phyloP scores from a whole-genome alignment of 2,888 invertebrate species.

The Endotricha flammealis region DNA sequence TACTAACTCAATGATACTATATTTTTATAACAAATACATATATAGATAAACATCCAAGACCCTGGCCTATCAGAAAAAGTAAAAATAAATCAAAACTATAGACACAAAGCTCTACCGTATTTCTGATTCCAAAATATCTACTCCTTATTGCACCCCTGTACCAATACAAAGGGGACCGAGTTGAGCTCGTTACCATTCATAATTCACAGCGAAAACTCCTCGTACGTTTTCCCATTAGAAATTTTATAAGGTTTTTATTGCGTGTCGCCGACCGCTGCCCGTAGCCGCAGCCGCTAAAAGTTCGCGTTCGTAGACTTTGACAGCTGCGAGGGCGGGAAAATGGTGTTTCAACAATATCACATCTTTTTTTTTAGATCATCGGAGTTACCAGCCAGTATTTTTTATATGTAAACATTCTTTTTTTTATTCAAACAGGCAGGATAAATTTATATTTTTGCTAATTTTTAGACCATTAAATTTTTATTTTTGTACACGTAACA shows the following conservation, averaged over 20 bases:
- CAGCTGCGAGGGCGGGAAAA: constrained; percentile 34
- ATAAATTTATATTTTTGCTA: too few species aligned
- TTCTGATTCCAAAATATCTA: not conserved
- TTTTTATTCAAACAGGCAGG: too few species aligned
- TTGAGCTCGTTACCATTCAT: constrained; percentile 74
- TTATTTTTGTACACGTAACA: too few species aligned
- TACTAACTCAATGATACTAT: too few species aligned
- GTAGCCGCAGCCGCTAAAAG: constrained; percentile 42
- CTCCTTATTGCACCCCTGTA: constrained; percentile 6
- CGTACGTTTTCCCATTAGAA: constrained; percentile 76
- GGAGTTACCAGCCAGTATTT: too few species aligned
- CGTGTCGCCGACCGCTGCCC: constrained; percentile 25
- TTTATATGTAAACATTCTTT: too few species aligned
- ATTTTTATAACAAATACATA: too few species aligned
- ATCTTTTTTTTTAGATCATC: constrained; percentile 21
- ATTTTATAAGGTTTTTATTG: constrained; percentile 77
- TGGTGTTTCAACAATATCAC: constrained; percentile 27
- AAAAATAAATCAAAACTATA: too few species aligned
- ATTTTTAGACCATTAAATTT: too few species aligned
- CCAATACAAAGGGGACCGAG: constrained; percentile 43
- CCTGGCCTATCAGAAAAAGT: too few species aligned
- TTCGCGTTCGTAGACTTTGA: constrained; percentile 44
- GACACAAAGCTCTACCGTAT: too few species aligned
- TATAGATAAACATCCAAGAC: too few species aligned
- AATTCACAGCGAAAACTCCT: constrained; percentile 71